Conservation (phyloP, 2,888 invertebrate genomes). For the Eurytoma adleriae region DNA sequence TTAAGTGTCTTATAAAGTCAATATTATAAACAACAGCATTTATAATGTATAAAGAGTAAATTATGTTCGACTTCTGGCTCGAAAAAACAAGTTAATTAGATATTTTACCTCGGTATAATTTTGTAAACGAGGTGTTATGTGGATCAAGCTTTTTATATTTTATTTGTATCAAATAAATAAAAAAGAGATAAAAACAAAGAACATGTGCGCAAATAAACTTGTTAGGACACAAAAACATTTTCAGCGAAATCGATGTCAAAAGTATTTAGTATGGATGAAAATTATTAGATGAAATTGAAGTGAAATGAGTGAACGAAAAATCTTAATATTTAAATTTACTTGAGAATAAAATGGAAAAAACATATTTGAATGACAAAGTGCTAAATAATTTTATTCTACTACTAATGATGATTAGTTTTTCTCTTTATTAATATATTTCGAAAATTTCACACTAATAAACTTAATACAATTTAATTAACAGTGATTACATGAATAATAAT, state of each 20-base stretch:
- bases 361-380: conserved; percentile 15
- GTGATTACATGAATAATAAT: not conserved
- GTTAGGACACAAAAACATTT: conserved; percentile 27
- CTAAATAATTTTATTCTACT: conserved; percentile 28
- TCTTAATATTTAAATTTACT: conserved; percentile 10
- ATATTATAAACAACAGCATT: conserved; percentile 53
- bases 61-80: conserved; percentile 30
- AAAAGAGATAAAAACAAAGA: conserved; percentile 39
- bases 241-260: conserved; percentile 37
- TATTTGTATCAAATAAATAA: conserved; percentile 55
- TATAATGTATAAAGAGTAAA: conserved; percentile 50
- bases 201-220: conserved; percentile 33
- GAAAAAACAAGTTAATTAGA: conserved; percentile 35
- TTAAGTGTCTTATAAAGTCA: conserved; percentile 44
- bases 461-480: conserved; percentile 30
- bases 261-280: conserved; percentile 13
- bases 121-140: conserved; percentile 44
- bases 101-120: conserved; percentile 44
- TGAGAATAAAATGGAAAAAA: not conserved
- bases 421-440: conserved; percentile 21
- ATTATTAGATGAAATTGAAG: conserved; percentile 2
- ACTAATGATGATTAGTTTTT: conserved; percentile 42
- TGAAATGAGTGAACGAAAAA: conserved; percentile 17
- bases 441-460: conserved; percentile 41
- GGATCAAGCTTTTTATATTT: conserved; percentile 55